Percentiles rank a stretch among this genome's conserved stretches.
These are phyloP conservation scores for Oceanodroma tethys DNA, from an alignment of 2,113 vertebrate species.

Conservation along the genomic window DNA sequence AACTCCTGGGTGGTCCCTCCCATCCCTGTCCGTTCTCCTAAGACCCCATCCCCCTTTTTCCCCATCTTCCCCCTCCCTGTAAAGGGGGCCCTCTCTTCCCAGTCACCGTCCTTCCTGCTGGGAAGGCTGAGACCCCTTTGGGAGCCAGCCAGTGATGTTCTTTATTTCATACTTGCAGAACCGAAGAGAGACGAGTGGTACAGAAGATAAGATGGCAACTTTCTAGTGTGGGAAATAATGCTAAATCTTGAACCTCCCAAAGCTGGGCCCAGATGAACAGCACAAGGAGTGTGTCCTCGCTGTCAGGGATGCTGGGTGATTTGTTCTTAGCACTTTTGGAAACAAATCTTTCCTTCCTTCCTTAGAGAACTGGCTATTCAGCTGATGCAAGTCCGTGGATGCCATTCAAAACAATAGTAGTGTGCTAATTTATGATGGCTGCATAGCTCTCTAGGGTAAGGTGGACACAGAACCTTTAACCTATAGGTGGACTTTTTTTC, in stretches of 20 bases:
- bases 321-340: background rate
- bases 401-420: background rate
- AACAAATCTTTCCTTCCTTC: background rate
- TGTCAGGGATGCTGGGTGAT: background rate
- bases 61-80: background rate
- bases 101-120: background rate
- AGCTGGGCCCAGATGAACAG: background rate
- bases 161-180: background rate
- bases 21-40: background rate
- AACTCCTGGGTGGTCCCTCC: conserved; percentile 34
- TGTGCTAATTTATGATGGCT: background rate
- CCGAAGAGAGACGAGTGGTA: background rate
- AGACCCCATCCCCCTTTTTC: background rate
- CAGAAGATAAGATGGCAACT: background rate
- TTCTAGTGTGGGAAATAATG: background rate
- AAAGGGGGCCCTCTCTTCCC: background rate
- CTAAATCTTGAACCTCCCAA: background rate
- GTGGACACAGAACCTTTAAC: background rate
- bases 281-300: background rate
- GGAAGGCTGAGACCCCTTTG: background rate
- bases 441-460: background rate
- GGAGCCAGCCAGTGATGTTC: background rate
- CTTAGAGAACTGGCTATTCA: background rate
- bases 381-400: background rate
- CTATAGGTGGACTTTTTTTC: background rate